Conservation (phyloP, 2,797 vertebrate species). For the Jordanella pulchra region DNA sequence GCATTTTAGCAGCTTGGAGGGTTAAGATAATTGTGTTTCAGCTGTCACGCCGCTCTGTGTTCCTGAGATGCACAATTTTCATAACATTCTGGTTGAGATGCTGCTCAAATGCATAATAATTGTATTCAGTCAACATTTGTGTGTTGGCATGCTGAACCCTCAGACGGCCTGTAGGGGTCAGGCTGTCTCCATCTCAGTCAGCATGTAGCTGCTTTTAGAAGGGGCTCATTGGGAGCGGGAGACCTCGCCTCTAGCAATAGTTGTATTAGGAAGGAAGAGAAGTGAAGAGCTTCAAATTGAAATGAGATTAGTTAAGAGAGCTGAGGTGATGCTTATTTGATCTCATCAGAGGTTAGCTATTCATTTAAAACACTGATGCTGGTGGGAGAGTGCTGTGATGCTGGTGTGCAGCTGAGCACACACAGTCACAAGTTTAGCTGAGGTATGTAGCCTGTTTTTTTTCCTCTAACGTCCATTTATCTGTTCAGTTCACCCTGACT, state of each 20-base stretch:
- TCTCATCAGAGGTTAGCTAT: slow-evolving; percentile 17
- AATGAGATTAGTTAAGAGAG: slow-evolving; percentile 32
- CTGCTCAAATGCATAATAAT: slow-evolving; percentile 14
- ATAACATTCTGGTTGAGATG: slow-evolving; percentile 13
- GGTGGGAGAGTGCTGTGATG: neutral
- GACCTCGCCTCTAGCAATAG: slow-evolving; percentile 40
- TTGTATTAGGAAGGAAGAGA: slow-evolving; percentile 19
- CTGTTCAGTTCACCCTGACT: slow-evolving; percentile 10
- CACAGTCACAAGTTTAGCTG: neutral
- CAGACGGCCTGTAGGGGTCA: slow-evolving; percentile 71
- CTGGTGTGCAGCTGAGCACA: slow-evolving; percentile 22
- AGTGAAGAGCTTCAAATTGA: slow-evolving; percentile 29
- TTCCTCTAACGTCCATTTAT: slow-evolving; percentile 4
- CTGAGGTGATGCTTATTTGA: slow-evolving; percentile 17
- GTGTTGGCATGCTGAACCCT: slow-evolving; percentile 27
- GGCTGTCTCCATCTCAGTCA: slow-evolving; percentile 45
- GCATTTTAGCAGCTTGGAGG: slow-evolving; percentile 4
- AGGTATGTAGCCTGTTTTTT: neutral
- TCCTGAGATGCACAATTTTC: slow-evolving; percentile 5
- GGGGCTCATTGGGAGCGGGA: slow-evolving; percentile 11
- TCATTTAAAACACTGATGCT: slow-evolving; percentile 18
- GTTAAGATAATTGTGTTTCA: slow-evolving; percentile 8
- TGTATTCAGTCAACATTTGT: neutral
- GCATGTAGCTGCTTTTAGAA: slow-evolving; percentile 3
- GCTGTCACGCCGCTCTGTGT: neutral